A percentile compares a stretch with the other conserved stretches of the same genome.
phyloP scores from a whole-genome alignment of 2,797 vertebrate species.

The Urocyon cinereoargenteus region DNA sequence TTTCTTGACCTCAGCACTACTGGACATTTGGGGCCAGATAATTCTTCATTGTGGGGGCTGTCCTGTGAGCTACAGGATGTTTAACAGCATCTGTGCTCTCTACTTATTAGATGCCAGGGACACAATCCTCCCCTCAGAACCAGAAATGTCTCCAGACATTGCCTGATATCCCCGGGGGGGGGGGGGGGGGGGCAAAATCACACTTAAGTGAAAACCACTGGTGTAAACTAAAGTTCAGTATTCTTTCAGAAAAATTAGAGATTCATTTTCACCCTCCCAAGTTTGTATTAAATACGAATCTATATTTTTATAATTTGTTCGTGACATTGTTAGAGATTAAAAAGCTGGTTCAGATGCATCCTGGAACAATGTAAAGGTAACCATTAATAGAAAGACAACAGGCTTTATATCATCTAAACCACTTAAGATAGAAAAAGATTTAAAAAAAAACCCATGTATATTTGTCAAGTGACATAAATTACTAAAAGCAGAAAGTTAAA shows the following conservation, averaged over 20 bases:
- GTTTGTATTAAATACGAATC: background rate
- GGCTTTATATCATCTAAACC: background rate
- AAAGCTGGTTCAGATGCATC: constrained; percentile 19
- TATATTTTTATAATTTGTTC: constrained; percentile 18
- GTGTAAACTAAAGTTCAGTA: background rate
- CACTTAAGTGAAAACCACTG: background rate
- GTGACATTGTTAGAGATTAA: background rate
- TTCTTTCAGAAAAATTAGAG: constrained; percentile 10
- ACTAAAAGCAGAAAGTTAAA: background rate
- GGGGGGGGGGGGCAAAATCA: accelerated
- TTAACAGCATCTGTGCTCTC: background rate
- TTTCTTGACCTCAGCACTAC: background rate
- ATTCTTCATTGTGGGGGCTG: background rate
- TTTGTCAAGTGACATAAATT: constrained; percentile 22
- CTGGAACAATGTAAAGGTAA: constrained; percentile 31
- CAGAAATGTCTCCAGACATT: background rate
- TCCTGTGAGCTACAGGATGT: background rate
- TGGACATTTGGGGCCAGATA: background rate
- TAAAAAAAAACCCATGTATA: background rate
- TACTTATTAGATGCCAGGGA: background rate
- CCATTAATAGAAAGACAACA: constrained; percentile 11
- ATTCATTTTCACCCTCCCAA: background rate
- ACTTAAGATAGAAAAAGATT: constrained; percentile 23
- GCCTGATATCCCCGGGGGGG: background rate
- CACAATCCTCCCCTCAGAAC: background rate